A percentile compares a stretch with the other conserved stretches of the same genome.
Evolutionary conservation across 2,888 invertebrate genomes (phyloP).

Genomic region (Acanthosoma haemorrhoidale): DNA sequence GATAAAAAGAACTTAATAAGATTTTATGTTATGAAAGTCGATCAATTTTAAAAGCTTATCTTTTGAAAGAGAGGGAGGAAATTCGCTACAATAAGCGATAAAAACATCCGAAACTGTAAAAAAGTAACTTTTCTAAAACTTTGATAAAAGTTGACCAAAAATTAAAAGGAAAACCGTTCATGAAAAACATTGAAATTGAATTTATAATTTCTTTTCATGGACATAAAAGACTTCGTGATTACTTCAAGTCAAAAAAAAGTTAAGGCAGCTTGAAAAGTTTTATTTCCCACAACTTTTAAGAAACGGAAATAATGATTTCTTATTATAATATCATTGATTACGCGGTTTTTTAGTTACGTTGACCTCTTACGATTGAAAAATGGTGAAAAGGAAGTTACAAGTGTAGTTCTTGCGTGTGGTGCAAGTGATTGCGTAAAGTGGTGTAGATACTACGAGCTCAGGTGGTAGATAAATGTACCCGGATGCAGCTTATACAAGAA

Average conservation of each 20-base stretch:
- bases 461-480: too few species aligned
- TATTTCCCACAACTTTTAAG: too few species aligned
- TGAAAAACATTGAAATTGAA: not conserved
- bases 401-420: too few species aligned
- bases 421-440: too few species aligned
- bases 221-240: not conserved
- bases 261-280: not conserved
- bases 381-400: too few species aligned
- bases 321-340: too few species aligned
- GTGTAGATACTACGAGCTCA: too few species aligned
- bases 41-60: not conserved
- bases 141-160: not conserved
- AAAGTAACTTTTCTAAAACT: not conserved
- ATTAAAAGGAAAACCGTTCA: not conserved
- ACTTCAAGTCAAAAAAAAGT: not conserved
- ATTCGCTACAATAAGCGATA: not conserved
- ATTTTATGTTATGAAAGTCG: not conserved
- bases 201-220: not conserved
- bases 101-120: not conserved
- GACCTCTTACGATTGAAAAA: too few species aligned
- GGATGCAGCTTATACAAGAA: too few species aligned
- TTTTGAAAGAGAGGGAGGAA: not conserved
- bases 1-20: not conserved
- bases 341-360: too few species aligned
- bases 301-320: too few species aligned